Percentiles rank a stretch among this genome's conserved stretches.
Evolutionary conservation across 2,888 invertebrate genomes (phyloP).

Genomic region (Volucella bombylans): DNA sequence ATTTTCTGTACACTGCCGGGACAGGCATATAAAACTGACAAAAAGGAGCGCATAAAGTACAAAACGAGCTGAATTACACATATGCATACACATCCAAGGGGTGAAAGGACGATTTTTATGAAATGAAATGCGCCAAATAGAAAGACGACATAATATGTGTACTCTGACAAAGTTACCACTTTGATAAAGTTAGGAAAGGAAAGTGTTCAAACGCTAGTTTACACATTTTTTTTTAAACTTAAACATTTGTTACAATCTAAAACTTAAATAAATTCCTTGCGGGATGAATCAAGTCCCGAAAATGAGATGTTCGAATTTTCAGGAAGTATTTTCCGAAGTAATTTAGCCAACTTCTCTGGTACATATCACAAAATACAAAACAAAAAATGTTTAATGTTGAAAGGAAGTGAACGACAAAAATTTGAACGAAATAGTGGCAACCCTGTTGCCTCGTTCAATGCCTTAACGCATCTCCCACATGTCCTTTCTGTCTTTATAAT

Average conservation of each 20-base stretch:
- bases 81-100: slow-evolving; percentile 3
- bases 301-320: no score
- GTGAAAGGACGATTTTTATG: slow-evolving; percentile 65
- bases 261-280: fast-evolving
- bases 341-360: no score
- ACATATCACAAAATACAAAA: no score
- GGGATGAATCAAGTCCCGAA: no score
- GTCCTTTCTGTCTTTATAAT: neutral
- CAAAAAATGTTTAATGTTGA: no score
- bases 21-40: slow-evolving; percentile 48
- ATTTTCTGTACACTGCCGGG: slow-evolving; percentile 24
- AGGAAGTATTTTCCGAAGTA: no score
- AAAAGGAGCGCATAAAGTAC: slow-evolving; percentile 38
- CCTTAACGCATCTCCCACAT: slow-evolving; percentile 7
- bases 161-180: slow-evolving; percentile 32
- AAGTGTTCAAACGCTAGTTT: no score
- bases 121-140: slow-evolving; percentile 71
- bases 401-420: no score
- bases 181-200: no score
- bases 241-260: no score
- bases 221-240: no score
- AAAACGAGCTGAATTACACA: slow-evolving; percentile 36
- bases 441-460: neutral
- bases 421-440: no score
- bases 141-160: slow-evolving; percentile 61